Evolutionary conservation across 2,113 vertebrate genomes (phyloP).

Genomic region (Archocentrus centrarchus): DNA sequence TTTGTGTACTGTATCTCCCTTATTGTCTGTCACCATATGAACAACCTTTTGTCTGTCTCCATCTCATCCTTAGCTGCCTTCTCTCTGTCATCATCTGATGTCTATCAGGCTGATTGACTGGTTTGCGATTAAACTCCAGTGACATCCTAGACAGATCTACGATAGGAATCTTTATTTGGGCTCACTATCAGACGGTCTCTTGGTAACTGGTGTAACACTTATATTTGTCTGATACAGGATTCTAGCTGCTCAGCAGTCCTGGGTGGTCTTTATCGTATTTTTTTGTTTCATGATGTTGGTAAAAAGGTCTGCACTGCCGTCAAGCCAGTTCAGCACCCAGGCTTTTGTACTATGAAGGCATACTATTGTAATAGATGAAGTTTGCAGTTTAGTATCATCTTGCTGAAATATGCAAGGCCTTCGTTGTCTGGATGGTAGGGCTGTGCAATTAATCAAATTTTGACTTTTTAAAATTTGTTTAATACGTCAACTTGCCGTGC

Average conservation of each 20-base stretch:
- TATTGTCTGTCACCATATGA: background rate
- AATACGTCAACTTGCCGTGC: background rate
- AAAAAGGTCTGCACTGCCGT: too few species aligned
- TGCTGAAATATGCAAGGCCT: too few species aligned
- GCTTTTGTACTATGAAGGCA: too few species aligned
- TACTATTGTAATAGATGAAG: too few species aligned
- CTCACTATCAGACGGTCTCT: background rate
- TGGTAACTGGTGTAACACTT: background rate
- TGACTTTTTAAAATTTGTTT: too few species aligned
- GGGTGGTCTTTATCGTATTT: too few species aligned
- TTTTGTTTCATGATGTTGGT: too few species aligned
- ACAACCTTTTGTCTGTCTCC: background rate
- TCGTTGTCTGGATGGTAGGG: too few species aligned
- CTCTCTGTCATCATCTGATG: slow-evolving; percentile 38
- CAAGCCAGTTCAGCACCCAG: too few species aligned
- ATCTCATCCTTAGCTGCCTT: background rate
- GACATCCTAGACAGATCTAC: slow-evolving; percentile 1
- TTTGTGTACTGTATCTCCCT: background rate
- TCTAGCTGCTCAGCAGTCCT: too few species aligned
- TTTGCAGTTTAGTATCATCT: too few species aligned
- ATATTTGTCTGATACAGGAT: background rate
- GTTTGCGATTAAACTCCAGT: background rate
- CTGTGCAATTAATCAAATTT: too few species aligned
- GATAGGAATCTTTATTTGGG: background rate
- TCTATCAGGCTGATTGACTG: slow-evolving; percentile 36